A percentile compares a stretch with the other conserved stretches of the same genome.
phyloP scores from a whole-genome alignment of 2,888 invertebrate species.

The Pterostichus madidus region DNA sequence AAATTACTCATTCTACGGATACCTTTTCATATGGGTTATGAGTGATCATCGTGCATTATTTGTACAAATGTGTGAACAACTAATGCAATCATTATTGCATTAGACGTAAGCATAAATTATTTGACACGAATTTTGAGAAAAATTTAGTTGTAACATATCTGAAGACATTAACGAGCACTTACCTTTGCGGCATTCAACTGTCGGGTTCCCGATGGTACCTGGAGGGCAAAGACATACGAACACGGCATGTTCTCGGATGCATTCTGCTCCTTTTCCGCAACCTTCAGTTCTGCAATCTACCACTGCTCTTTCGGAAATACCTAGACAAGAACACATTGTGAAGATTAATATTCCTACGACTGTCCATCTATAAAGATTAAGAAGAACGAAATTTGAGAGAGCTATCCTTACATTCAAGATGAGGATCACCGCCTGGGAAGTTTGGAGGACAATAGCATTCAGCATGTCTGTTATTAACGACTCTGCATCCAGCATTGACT shows the following conservation, averaged over 20 bases:
- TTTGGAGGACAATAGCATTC: slow-evolving; percentile 92
- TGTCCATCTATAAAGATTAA: too few relatives aligned
- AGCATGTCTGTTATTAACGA: slow-evolving; percentile 83
- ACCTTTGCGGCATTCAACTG: slow-evolving; percentile 85
- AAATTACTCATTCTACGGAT: slow-evolving; percentile 33
- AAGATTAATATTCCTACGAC: too few relatives aligned
- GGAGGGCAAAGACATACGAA: slow-evolving; percentile 90
- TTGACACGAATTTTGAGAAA: slow-evolving; percentile 8
- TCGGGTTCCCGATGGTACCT: slow-evolving; percentile 86
- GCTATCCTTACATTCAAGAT: slow-evolving; percentile 87
- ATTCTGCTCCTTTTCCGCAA: slow-evolving; percentile 92
- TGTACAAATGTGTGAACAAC: slow-evolving; percentile 62
- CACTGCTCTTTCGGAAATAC: slow-evolving; percentile 80
- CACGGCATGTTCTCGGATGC: slow-evolving; percentile 89
- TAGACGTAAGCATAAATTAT: slow-evolving; percentile 7
- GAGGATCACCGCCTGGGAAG: slow-evolving; percentile 91
- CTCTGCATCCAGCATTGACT: slow-evolving; percentile 88
- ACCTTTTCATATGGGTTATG: slow-evolving; percentile 62
- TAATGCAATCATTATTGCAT: slow-evolving; percentile 51
- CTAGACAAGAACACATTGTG: slow-evolving; percentile 75
- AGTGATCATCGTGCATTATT: slow-evolving; percentile 62
- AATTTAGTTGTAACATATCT: not conserved
- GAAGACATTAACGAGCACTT: slow-evolving; percentile 72
- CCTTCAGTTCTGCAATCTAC: slow-evolving; percentile 91
- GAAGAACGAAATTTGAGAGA: too few relatives aligned